A percentile compares a stretch with the other conserved stretches of the same genome.
Conservation (phyloP, 2,888 invertebrate genomes). For the Pristionchus arcanus region DNA sequence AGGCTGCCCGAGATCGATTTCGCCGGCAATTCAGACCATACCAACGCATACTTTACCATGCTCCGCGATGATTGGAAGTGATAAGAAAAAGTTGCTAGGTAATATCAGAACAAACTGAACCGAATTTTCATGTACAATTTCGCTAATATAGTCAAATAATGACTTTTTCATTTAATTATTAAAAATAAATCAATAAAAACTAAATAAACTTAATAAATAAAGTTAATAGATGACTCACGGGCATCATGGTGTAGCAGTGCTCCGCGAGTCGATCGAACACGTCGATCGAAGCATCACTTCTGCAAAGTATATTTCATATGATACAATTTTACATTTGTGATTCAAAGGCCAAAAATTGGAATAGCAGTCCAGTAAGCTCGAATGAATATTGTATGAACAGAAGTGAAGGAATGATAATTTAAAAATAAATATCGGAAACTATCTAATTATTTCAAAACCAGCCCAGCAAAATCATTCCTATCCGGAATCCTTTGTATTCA, state of each 20-base stretch:
- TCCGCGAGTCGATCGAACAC: slow-evolving; percentile 68
- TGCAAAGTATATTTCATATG: neutral
- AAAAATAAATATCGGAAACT: too few species aligned
- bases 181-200: too few species aligned
- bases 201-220: too few species aligned
- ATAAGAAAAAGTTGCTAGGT: neutral
- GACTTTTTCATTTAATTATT: too few species aligned
- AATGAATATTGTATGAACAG: too few species aligned
- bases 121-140: neutral
- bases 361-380: neutral
- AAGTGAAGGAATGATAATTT: too few species aligned
- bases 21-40: neutral
- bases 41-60: neutral
- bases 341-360: neutral
- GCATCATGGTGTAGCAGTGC: slow-evolving; percentile 68
- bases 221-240: slow-evolving; percentile 59
- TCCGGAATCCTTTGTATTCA: too few species aligned
- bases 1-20: slow-evolving; percentile 5
- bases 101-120: neutral
- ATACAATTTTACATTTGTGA: too few species aligned
- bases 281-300: slow-evolving; percentile 68
- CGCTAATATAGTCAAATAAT: too few species aligned
- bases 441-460: too few species aligned
- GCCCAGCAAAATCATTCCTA: too few species aligned
- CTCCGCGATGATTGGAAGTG: neutral